Base-by-base conservation (phyloP, 2,113 vertebrate genomes). In the Struthio camelus region DNA sequence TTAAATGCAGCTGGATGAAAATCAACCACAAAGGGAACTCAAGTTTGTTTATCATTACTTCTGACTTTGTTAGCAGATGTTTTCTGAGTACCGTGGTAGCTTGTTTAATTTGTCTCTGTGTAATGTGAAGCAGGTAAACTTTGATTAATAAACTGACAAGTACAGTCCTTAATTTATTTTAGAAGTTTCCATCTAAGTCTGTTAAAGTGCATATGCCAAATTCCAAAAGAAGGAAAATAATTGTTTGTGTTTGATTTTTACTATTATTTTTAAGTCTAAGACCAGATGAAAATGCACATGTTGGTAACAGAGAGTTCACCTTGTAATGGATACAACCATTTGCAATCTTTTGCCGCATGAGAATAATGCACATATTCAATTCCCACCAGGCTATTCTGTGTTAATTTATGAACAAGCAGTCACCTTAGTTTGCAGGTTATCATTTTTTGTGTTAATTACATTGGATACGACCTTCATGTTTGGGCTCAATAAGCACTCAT, bases 1-100 rank as follows among this genome's bases (percentile, higher is more conserved):
- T 98, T 98, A 98, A 98, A 98, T 98, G 96, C 98, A 98, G 98
- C 98, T 98, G 98, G 97, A 98, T 98, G 95, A 97, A 98, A 98
- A 98, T 97, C 97, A 98, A 97, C 98, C 98, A 98, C 98, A 98
- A 98, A 98, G 97, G 97, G 97, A 98, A 97, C 97, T 98, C 97
- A 97, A 97, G 96, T 98, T 98, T 98, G 97, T 98, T 98, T 98
- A 98, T 98, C 98, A 97, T 98, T 98, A 98, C 97, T 98, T 96
- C 96, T 98, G 97, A 98, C 97, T 98, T 97, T 97, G 97, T 98
- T 97, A 98, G 98, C 98, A 98, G 98, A 98, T 98, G 98, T 98
- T 98, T 98, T 97, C 94, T 56, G 97, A 98, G 97, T 96, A 97
- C 98, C 92, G 4, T 98, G 95, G 97, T 98, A 98, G 98, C 97